Evolutionary conservation across 1,140 invertebrate genomes (phyloP).

Genomic region (Drosophila azteca): DNA sequence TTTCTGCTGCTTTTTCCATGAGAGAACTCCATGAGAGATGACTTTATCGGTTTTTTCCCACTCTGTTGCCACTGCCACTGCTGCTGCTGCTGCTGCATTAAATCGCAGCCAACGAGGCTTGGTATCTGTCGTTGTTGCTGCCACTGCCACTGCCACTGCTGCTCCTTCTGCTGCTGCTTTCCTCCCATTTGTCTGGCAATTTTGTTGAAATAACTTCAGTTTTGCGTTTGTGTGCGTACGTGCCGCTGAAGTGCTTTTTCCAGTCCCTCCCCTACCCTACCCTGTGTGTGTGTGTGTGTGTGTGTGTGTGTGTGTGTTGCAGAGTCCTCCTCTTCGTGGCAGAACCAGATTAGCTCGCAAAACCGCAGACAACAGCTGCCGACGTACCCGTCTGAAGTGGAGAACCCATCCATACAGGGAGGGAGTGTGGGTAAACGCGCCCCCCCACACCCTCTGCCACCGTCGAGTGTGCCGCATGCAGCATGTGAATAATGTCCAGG

Average conservation of each 20-base stretch:
- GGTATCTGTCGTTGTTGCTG: conserved; percentile 40
- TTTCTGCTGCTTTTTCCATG: not conserved
- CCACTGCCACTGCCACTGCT: not conserved
- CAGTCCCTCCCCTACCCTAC: not conserved
- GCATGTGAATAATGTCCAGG: conserved; percentile 79
- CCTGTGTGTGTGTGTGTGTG: too few species aligned
- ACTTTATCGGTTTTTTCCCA: conserved; percentile 70
- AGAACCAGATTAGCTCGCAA: conserved; percentile 76
- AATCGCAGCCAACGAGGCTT: conserved; percentile 73
- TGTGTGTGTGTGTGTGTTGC: not conserved
- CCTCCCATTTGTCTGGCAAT: conserved; percentile 72
- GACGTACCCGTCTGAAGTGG: conserved; percentile 41
- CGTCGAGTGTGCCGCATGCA: conserved; percentile 43
- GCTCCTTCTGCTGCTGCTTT: not conserved
- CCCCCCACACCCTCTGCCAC: too few species aligned
- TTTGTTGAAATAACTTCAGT: conserved; percentile 81
- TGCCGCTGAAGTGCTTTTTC: conserved; percentile 71
- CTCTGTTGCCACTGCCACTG: conserved; percentile 27
- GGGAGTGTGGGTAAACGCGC: too few species aligned
- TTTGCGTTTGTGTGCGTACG: conserved; percentile 77
- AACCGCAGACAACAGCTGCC: conserved; percentile 79
- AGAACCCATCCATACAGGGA: too few species aligned
- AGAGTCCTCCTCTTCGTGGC: conserved; percentile 38
- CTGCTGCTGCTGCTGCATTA: conserved; percentile 76
- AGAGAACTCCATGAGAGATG: conserved; percentile 43